Percentiles rank a stretch among this genome's conserved stretches.
Evolutionary conservation across 2,113 vertebrate genomes (phyloP).

Genomic region (Eubucco bourcierii): DNA sequence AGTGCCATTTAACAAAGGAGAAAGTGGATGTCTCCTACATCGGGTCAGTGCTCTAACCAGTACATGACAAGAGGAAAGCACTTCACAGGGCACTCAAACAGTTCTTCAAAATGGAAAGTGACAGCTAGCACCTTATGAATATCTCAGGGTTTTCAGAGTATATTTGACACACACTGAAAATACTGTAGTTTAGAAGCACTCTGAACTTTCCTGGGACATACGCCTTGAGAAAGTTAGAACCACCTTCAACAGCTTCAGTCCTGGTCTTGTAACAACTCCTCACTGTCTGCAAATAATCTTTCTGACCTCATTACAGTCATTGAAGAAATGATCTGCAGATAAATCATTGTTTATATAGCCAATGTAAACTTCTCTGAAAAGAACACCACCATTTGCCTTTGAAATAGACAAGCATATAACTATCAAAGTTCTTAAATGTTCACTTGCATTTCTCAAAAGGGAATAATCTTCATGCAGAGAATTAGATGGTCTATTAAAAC

Average conservation of each 20-base stretch:
- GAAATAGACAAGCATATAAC: not conserved
- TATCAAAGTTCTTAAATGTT: not conserved
- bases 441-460: not conserved
- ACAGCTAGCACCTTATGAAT: slow-evolving; percentile 27
- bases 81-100: not conserved
- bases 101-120: slow-evolving; percentile 20
- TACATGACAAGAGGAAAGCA: not conserved
- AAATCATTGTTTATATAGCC: not conserved
- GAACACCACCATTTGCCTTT: not conserved
- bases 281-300: not conserved
- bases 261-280: not conserved
- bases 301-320: not conserved
- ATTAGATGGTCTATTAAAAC: not conserved
- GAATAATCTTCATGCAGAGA: not conserved
- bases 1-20: not conserved
- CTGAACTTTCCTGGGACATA: not conserved
- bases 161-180: not conserved
- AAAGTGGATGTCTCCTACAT: not conserved
- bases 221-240: not conserved
- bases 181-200: not conserved
- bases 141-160: not conserved
- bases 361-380: not conserved
- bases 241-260: not conserved
- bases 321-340: not conserved
- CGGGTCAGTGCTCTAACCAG: not conserved